Conservation (phyloP, 1,140 invertebrate genomes). For the Planococcus citri region DNA sequence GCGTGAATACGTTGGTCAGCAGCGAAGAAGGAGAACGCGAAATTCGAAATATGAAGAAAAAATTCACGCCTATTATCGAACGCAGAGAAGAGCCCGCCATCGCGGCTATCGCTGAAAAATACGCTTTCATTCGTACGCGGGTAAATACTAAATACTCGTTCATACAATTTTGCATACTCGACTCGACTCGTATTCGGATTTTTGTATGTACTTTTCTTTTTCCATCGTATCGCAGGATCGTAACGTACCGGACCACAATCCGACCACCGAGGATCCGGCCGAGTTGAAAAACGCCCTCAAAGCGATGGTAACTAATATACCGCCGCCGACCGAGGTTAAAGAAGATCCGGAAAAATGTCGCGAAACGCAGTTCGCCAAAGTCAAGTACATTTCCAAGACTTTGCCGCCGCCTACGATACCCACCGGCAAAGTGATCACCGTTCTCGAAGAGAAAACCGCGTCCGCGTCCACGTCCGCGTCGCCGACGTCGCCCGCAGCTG, state of each 20-base stretch:
- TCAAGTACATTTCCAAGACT: conserved; percentile 32
- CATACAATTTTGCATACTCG: too few relatives aligned
- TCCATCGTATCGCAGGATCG: background rate
- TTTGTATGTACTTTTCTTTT: background rate
- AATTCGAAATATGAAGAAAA: conserved; percentile 23
- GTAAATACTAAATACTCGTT: too few relatives aligned
- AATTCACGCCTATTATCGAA: conserved; percentile 22
- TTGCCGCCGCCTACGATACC: conserved; percentile 33
- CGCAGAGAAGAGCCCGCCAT: conserved; percentile 21
- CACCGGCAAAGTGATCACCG: conserved; percentile 32
- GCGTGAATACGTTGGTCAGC: conserved; percentile 64
- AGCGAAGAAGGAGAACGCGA: conserved; percentile 23
- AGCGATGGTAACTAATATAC: conserved; percentile 29
- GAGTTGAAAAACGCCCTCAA: conserved; percentile 29
- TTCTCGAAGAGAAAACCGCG: background rate
- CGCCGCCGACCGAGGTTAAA: conserved; percentile 27
- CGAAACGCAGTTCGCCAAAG: conserved; percentile 34
- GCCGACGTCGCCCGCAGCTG: too few relatives aligned
- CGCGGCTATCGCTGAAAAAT: conserved; percentile 20
- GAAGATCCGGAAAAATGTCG: conserved; percentile 19
- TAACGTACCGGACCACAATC: background rate
- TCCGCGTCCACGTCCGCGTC: too few relatives aligned
- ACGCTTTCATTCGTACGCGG: too few relatives aligned
- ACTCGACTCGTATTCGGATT: too few relatives aligned
- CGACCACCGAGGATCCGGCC: conserved; percentile 27